Conservation (phyloP, 2,797 vertebrate species). For the Pseudotriccus pelzelni region DNA sequence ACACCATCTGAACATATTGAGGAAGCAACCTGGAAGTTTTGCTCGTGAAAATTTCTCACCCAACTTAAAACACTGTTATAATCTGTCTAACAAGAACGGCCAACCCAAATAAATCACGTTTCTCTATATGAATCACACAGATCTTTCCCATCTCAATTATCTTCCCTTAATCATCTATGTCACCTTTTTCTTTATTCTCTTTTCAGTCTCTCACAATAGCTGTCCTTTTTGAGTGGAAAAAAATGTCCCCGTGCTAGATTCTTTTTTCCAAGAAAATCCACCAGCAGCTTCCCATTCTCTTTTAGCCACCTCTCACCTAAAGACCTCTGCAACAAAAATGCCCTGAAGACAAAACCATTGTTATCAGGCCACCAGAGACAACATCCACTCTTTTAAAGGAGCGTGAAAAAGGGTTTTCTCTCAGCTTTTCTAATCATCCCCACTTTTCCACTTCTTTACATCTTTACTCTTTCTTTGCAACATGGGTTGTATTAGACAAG, state of each 20-base stretch:
- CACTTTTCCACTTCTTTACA: neutral
- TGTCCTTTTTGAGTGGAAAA: neutral
- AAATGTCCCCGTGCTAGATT: neutral
- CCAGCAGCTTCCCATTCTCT: neutral
- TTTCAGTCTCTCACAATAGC: neutral
- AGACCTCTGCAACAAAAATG: neutral
- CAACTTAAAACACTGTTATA: neutral
- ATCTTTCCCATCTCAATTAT: neutral
- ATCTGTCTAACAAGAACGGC: neutral
- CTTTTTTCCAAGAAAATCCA: neutral
- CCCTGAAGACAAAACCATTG: neutral
- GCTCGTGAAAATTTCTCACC: neutral
- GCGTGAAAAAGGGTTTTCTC: neutral
- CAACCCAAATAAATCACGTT: neutral
- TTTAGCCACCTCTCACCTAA: neutral
- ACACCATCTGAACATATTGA: neutral
- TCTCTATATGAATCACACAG: neutral
- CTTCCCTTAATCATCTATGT: neutral
- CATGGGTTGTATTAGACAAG: neutral
- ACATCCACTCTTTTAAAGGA: neutral
- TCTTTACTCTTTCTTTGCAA: neutral
- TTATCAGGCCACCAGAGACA: neutral
- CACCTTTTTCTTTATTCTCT: neutral
- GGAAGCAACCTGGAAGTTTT: neutral
- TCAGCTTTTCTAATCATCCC: neutral